Conservation (phyloP, 2,797 vertebrate genomes). For the Sebastes hubbsi region DNA sequence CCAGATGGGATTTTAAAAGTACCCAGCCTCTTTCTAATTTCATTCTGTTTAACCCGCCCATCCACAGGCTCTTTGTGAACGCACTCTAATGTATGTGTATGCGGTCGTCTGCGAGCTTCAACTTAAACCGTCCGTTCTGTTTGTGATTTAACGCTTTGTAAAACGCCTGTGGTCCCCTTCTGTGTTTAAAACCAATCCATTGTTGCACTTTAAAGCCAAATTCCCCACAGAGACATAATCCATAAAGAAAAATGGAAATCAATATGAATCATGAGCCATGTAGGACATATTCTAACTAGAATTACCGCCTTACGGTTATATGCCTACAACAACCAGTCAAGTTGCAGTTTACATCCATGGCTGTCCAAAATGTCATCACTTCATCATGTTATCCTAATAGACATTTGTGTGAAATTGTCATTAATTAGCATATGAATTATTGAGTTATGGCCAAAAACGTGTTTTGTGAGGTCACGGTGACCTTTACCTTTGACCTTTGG, state of each 20-base stretch:
- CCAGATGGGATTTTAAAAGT: conserved; percentile 80
- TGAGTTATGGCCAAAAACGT: too few species aligned
- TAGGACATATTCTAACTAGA: conserved; percentile 8
- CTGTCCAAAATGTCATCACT: neutral
- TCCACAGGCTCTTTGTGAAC: conserved; percentile 45
- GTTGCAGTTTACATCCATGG: neutral
- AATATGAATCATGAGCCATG: conserved; percentile 31
- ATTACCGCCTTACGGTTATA: neutral
- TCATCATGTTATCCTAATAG: neutral
- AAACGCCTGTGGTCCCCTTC: conserved; percentile 20
- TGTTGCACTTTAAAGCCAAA: conserved; percentile 10
- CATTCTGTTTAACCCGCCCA: conserved; percentile 69
- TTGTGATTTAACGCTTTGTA: conserved; percentile 57
- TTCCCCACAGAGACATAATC: conserved; percentile 18
- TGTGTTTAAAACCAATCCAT: conserved; percentile 35
- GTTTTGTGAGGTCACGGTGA: too few species aligned
- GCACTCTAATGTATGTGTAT: conserved; percentile 3
- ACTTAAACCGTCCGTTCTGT: conserved; percentile 47
- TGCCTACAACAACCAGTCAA: neutral
- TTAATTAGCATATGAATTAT: neutral
- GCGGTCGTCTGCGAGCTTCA: conserved; percentile 13
- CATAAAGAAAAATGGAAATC: conserved; percentile 8
- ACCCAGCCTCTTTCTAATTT: conserved; percentile 74
- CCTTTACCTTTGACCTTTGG: too few species aligned
- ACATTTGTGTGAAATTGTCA: neutral